Percentiles rank a stretch among this genome's conserved stretches.
Conservation (phyloP, 2,888 invertebrate species). For the Pandemis corylana region DNA sequence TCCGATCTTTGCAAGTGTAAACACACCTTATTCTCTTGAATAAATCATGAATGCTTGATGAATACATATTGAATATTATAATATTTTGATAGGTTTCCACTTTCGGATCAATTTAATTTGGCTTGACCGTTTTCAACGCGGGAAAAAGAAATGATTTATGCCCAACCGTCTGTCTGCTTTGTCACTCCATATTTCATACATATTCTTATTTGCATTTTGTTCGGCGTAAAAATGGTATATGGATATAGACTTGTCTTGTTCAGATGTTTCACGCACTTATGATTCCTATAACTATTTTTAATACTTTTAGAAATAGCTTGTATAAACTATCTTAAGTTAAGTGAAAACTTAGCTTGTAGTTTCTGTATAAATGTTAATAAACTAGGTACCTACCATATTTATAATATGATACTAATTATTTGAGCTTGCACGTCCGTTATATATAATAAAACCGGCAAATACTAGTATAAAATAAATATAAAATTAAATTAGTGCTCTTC, state of each 20-base stretch:
- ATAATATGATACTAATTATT: no score
- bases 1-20: conserved; percentile 13
- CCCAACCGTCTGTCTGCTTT: conserved; percentile 13
- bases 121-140: conserved; percentile 8
- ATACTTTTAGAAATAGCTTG: no score
- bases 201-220: not conserved
- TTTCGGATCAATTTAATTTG: conserved; percentile 24
- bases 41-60: conserved; percentile 36
- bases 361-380: no score
- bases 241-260: not conserved
- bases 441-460: no score
- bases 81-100: conserved; percentile 21
- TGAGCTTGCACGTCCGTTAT: no score
- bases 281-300: no score
- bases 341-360: no score
- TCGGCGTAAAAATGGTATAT: not conserved
- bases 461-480: no score
- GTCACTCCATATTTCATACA: conserved; percentile 14
- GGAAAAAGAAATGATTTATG: conserved; percentile 27
- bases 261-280: no score
- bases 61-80: conserved; percentile 38
- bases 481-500: no score
- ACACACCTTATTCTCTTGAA: conserved; percentile 17
- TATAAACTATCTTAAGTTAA: no score
- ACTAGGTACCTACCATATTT: no score